These are phyloP conservation scores for Acanthacorydalis orientalis DNA, from an alignment of 2,888 invertebrate species.

Conservation along the genomic window DNA sequence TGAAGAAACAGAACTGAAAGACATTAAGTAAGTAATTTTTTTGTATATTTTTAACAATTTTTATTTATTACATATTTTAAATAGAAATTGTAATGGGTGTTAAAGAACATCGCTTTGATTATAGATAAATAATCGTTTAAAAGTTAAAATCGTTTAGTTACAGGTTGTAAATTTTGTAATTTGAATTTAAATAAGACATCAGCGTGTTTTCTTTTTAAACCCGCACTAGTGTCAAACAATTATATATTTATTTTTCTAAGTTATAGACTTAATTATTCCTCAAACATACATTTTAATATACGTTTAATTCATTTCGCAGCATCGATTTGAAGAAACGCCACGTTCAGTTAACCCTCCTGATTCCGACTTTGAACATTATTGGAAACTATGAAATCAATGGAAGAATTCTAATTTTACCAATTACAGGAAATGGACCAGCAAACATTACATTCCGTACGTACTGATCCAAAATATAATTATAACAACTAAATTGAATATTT, in stretches of 20 bases:
- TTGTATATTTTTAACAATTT: conserved; percentile 10
- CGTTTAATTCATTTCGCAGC: conserved; percentile 9
- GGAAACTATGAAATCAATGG: conserved; percentile 19
- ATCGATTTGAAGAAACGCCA: conserved; percentile 11
- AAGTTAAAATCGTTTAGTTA: too few species aligned
- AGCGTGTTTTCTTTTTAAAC: too few species aligned
- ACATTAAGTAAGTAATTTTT: conserved; percentile 11
- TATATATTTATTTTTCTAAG: too few species aligned
- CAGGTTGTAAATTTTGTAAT: too few species aligned
- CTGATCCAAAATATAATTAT: conserved; percentile 4
- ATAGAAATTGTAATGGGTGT: too few species aligned
- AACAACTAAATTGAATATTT: too few species aligned
- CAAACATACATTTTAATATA: background rate
- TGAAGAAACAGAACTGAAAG: conserved; percentile 12
- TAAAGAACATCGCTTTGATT: too few species aligned
- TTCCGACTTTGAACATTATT: conserved; percentile 12
- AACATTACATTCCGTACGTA: conserved; percentile 18
- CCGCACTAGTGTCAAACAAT: too few species aligned
- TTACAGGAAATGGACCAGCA: conserved; percentile 18
- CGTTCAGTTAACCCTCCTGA: conserved; percentile 10
- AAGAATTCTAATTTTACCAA: conserved; percentile 17
- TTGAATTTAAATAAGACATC: too few species aligned
- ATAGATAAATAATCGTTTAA: too few species aligned
- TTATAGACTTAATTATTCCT: too few species aligned
- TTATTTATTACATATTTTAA: background rate